phyloP scores from a whole-genome alignment of 2,113 vertebrate genomes.

The Stegastes partitus region DNA sequence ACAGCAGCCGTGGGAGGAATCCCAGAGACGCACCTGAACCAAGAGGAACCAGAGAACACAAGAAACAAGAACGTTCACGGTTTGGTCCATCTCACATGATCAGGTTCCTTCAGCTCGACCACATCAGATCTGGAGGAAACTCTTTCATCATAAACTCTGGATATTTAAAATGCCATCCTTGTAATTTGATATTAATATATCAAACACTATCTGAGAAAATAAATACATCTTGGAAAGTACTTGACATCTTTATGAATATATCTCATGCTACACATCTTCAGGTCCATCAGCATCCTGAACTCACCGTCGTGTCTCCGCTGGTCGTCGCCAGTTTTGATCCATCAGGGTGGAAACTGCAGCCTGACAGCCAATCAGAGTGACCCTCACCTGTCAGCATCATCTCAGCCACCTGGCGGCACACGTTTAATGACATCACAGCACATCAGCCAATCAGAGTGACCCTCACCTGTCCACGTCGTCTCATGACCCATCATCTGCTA shows the following conservation, averaged over 20 bases:
- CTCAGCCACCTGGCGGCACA: slow-evolving; percentile 44
- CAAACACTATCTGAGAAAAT: too few species aligned
- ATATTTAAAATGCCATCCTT: too few species aligned
- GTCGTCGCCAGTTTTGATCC: slow-evolving; percentile 63
- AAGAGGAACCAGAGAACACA: background rate
- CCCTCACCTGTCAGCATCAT: slow-evolving; percentile 61
- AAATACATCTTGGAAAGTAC: too few species aligned
- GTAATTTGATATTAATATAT: too few species aligned
- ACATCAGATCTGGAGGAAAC: too few species aligned
- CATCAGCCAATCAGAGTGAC: background rate
- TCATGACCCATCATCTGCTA: background rate
- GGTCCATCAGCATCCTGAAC: background rate
- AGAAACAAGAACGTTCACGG: background rate
- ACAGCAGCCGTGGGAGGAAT: slow-evolving; percentile 52
- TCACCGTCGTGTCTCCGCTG: slow-evolving; percentile 61
- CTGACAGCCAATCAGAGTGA: slow-evolving; percentile 69
- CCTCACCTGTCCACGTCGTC: background rate
- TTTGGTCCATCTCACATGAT: too few species aligned
- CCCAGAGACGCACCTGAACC: slow-evolving; percentile 67
- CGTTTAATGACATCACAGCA: background rate
- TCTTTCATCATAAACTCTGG: too few species aligned
- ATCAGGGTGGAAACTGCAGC: slow-evolving; percentile 65
- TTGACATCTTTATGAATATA: too few species aligned
- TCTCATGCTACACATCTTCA: too few species aligned
- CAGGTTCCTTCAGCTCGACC: too few species aligned